Percentiles rank a stretch among this genome's conserved stretches.
Conservation (phyloP, 2,888 invertebrate species). For the Philopedon plagiatum region DNA sequence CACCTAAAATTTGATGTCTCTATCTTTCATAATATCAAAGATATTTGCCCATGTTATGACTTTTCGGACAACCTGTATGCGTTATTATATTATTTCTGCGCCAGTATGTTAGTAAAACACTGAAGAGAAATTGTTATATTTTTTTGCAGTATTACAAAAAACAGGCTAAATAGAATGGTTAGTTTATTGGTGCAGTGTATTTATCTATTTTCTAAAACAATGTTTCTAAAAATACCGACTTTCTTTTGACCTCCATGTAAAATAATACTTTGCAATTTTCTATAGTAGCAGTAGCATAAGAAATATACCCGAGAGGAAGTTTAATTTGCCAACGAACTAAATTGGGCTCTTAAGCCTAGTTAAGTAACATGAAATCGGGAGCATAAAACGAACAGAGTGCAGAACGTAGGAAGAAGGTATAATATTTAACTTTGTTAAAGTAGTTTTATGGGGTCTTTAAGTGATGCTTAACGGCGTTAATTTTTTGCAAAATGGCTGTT, state of each 20-base stretch:
- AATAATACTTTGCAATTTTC: background rate
- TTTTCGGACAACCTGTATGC: too few relatives aligned
- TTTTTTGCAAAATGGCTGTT: background rate
- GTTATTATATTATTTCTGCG: too few relatives aligned
- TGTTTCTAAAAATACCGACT: too few relatives aligned
- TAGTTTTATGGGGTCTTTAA: conserved; percentile 1
- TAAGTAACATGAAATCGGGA: conserved; percentile 24
- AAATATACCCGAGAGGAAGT: conserved; percentile 18
- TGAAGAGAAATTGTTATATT: too few relatives aligned
- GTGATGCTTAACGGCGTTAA: background rate
- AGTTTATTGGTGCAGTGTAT: too few relatives aligned
- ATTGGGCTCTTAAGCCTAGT: conserved; percentile 19
- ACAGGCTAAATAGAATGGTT: too few relatives aligned
- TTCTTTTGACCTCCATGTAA: background rate
- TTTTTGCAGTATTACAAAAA: too few relatives aligned
- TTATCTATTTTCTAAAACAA: too few relatives aligned
- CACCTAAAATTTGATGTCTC: too few relatives aligned
- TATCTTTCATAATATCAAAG: too few relatives aligned
- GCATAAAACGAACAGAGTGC: conserved; percentile 7
- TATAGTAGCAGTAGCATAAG: background rate
- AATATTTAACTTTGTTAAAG: conserved; percentile 11
- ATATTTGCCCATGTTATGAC: too few relatives aligned
- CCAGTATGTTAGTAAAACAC: too few relatives aligned
- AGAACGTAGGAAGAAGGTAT: conserved; percentile 19
- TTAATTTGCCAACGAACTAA: conserved; percentile 20